phyloP scores from a whole-genome alignment of 2,113 vertebrate species.

The Stictonetta naevosa region DNA sequence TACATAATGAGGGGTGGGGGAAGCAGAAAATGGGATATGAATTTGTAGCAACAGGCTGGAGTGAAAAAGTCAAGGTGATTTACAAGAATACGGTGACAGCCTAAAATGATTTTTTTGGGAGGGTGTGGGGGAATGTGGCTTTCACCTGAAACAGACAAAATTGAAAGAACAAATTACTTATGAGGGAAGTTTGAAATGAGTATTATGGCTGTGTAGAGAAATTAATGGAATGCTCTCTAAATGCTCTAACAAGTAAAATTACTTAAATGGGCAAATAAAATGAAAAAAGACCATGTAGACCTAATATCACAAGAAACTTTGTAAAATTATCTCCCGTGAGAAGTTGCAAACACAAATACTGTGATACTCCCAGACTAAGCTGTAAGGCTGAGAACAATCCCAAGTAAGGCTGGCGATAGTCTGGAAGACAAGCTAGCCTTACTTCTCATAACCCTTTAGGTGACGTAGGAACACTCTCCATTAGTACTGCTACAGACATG shows the following conservation, averaged over 20 bases:
- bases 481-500: not conserved
- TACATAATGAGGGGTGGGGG: not conserved
- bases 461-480: not conserved
- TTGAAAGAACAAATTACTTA: not conserved
- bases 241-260: not conserved
- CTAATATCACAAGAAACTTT: not conserved
- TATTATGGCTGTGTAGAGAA: not conserved
- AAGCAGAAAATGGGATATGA: not conserved
- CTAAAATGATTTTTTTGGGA: not conserved
- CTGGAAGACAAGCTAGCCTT: not conserved
- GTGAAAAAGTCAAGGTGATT: not conserved
- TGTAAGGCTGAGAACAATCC: not conserved
- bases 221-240: not conserved
- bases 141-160: not conserved
- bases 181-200: not conserved
- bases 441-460: not conserved
- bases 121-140: not conserved
- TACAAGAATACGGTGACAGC: not conserved
- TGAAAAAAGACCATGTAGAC: not conserved
- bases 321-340: not conserved
- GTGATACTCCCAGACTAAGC: not conserved
- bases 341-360: not conserved
- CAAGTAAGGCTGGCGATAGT: not conserved
- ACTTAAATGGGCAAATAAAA: not conserved
- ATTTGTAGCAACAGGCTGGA: not conserved